Conservation (phyloP, 2,797 vertebrate species). For the Anguilla marmorata region DNA sequence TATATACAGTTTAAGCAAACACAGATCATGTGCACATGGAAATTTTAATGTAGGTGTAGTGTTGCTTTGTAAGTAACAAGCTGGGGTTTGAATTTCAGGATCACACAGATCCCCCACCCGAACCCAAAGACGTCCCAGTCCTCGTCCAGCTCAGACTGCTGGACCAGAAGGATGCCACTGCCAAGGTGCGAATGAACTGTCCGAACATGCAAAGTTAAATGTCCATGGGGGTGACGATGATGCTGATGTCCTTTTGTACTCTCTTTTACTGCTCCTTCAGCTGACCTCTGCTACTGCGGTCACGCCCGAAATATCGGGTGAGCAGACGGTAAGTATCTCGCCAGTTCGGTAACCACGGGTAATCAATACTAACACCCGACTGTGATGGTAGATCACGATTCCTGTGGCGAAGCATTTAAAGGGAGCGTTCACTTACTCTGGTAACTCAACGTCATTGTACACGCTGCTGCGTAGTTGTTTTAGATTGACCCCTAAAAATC, state of each 20-base stretch:
- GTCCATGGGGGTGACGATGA: background rate
- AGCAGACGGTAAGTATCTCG: slow-evolving; percentile 66
- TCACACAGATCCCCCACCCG: slow-evolving; percentile 57
- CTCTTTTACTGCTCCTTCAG: slow-evolving; percentile 52
- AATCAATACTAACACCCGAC: slow-evolving; percentile 41
- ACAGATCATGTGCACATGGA: background rate
- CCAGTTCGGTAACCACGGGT: slow-evolving; percentile 30
- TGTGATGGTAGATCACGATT: slow-evolving; percentile 20
- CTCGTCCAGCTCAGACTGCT: slow-evolving; percentile 76
- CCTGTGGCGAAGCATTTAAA: background rate
- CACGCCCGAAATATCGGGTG: slow-evolving; percentile 70
- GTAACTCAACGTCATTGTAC: background rate
- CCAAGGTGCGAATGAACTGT: slow-evolving; percentile 66
- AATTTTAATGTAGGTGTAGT: background rate
- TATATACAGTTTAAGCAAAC: background rate
- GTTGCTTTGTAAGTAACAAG: background rate
- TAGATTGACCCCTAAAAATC: slow-evolving; percentile 1
- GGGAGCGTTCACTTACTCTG: background rate
- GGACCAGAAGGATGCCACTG: slow-evolving; percentile 80
- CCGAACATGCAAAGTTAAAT: background rate
- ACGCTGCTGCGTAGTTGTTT: background rate
- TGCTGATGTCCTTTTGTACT: background rate
- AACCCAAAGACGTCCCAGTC: slow-evolving; percentile 75
- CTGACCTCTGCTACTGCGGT: slow-evolving; percentile 75
- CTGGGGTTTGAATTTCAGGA: slow-evolving; percentile 54